Base-by-base conservation (phyloP, 2,113 vertebrate genomes). In the Phyllostomus discolor region DNA sequence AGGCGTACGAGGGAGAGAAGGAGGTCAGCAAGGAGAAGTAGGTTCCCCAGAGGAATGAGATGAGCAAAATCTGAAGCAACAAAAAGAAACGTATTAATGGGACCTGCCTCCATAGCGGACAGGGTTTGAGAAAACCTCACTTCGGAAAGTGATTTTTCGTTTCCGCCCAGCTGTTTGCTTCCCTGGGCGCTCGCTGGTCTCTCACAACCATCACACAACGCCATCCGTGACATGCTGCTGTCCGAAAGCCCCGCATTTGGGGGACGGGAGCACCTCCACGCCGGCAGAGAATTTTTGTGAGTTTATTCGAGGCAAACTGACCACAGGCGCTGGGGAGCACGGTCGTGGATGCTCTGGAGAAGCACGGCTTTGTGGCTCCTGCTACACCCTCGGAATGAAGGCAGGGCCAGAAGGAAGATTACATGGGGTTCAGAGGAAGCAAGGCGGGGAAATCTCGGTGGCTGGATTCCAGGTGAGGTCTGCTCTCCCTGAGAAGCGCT, bases 21-120 rank as follows among this genome's bases (percentile, higher is more conserved):
- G 99, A 99, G 3, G 99, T 99, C 95, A 99, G 98, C 88, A 99
- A 92, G 31, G 99, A 99, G 98, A 99, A 99, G 96, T 99, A 99
- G 9, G 99, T 97, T 24, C 99, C 99, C 99, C 99, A 99, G 89
- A 99, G 95, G 59, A 99, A 99, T 0, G 99, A 99, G 4, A 99
- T 98, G 22, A 99, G 97, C 96, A 99, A 98, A 88, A 99, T 99
- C 99, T 99, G 97, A 16, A 96, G 87, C 28, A 52, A 96, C 1
- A 10, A 91, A 85, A 89, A 48, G 92, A 48, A 48, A 41, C 15
- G 2, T 31, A 33, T 78, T 88, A 85, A 5, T 12, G 41, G 50
- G 33, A 50, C 75, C 43, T 33, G 20, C 67, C 33, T n/a, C 11
- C 0, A 0, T 8, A 4, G 17, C 5, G n/a, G 24, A 2, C 9